A percentile compares a stretch with the other conserved stretches of the same genome.
Evolutionary conservation across 2,113 vertebrate genomes (phyloP).

Genomic region (Desmodus rotundus): DNA sequence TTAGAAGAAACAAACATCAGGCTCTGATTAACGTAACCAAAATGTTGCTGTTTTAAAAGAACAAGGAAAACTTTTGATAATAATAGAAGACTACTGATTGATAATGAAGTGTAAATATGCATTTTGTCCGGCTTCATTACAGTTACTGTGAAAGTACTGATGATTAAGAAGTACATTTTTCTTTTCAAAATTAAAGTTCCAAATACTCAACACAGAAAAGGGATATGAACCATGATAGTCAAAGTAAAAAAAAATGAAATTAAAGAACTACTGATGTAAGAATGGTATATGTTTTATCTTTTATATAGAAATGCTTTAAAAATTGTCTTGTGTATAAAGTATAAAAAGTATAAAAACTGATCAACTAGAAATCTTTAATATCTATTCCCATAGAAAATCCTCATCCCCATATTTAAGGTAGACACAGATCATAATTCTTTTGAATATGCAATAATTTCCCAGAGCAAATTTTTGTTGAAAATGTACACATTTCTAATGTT

Average conservation of each 20-base stretch:
- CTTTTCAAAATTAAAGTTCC: slow-evolving; percentile 35
- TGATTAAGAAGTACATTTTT: background rate
- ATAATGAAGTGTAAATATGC: background rate
- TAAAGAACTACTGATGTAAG: background rate
- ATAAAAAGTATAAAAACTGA: background rate
- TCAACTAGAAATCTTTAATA: background rate
- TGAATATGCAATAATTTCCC: background rate
- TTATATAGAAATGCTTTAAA: background rate
- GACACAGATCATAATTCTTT: background rate
- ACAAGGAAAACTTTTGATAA: slow-evolving; percentile 38
- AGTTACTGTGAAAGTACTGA: background rate
- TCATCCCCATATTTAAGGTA: background rate
- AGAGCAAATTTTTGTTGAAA: background rate
- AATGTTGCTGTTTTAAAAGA: slow-evolving; percentile 63
- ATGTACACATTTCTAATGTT: background rate
- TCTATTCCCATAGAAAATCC: background rate
- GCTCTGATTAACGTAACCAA: slow-evolving; percentile 74
- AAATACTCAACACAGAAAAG: slow-evolving; percentile 16
- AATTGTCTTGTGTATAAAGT: background rate
- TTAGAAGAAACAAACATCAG: slow-evolving; percentile 78
- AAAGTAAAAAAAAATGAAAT: background rate
- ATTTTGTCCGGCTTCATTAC: background rate
- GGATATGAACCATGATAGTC: background rate
- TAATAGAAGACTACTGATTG: slow-evolving; percentile 15
- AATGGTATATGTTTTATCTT: background rate